Evolutionary conservation across 2,113 vertebrate species (phyloP).

Genomic region (Ciconia boyciana): DNA sequence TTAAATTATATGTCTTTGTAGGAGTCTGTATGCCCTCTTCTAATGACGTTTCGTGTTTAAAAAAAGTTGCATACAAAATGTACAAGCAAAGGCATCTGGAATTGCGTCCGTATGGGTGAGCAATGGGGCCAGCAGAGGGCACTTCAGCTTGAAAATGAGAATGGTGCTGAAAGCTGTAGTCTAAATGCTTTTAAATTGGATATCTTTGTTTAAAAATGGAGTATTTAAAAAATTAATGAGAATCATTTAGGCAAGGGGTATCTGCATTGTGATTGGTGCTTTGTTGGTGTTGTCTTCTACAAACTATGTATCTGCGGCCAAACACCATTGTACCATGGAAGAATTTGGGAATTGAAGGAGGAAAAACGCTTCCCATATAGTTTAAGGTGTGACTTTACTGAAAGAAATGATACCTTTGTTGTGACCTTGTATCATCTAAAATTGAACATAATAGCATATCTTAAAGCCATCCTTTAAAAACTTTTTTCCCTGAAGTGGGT

Average conservation of each 20-base stretch:
- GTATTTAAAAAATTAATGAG: neutral
- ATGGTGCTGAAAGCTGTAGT: slow-evolving; percentile 15
- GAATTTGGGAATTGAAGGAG: slow-evolving; percentile 22
- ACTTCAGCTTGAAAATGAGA: slow-evolving; percentile 9
- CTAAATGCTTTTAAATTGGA: neutral
- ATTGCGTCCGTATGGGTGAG: slow-evolving; percentile 28
- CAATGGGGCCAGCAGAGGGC: slow-evolving; percentile 62
- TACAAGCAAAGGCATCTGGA: slow-evolving; percentile 23
- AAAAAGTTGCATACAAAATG: neutral
- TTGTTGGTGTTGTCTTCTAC: neutral
- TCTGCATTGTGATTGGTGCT: slow-evolving; percentile 24
- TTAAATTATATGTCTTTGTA: neutral
- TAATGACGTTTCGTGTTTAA: neutral
- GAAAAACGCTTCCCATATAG: accelerated
- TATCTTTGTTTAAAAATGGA: slow-evolving; percentile 33
- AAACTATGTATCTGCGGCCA: neutral
- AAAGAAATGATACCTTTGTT: neutral
- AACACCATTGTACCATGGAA: neutral
- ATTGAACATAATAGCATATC: neutral
- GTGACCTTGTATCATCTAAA: neutral
- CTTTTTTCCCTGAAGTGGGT: neutral
- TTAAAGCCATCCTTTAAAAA: neutral
- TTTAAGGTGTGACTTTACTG: slow-evolving; percentile 21
- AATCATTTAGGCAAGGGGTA: slow-evolving; percentile 12
- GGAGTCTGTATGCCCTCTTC: neutral